These are phyloP conservation scores for Machimus rusticus DNA, from an alignment of 2,888 invertebrate genomes.

Conservation along the genomic window DNA sequence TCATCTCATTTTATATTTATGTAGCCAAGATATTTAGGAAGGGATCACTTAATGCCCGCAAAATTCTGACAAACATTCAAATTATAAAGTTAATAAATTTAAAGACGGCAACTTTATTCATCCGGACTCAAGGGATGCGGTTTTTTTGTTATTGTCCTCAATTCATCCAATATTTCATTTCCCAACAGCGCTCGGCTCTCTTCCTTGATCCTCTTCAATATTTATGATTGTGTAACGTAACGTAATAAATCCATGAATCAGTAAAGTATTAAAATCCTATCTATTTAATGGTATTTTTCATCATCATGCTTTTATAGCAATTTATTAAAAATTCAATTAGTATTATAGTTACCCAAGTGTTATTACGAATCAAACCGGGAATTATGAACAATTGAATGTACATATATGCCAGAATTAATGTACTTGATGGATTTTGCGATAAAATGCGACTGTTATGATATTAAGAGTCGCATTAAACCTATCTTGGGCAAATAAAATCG, in stretches of 20 bases:
- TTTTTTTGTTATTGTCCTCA: background rate
- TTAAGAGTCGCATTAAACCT: no score
- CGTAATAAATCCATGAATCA: background rate
- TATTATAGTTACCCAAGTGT: background rate
- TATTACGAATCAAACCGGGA: background rate
- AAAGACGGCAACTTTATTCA: background rate
- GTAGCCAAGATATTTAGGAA: background rate
- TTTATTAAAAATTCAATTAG: background rate
- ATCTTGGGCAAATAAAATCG: no score
- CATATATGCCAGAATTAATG: no score
- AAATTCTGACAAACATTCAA: background rate
- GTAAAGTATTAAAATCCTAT: background rate
- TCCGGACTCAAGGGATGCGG: background rate
- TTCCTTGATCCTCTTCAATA: background rate
- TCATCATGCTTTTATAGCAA: background rate
- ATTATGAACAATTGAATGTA: background rate
- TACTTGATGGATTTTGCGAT: no score
- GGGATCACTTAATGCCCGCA: background rate
- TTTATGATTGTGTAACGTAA: background rate
- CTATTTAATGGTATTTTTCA: background rate
- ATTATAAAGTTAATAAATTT: background rate
- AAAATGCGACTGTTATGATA: no score
- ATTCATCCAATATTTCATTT: background rate
- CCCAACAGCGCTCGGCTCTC: background rate
- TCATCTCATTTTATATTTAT: background rate